Base-by-base conservation (phyloP, 2,888 invertebrate species). In the Nematopogon swammerdamellus region DNA sequence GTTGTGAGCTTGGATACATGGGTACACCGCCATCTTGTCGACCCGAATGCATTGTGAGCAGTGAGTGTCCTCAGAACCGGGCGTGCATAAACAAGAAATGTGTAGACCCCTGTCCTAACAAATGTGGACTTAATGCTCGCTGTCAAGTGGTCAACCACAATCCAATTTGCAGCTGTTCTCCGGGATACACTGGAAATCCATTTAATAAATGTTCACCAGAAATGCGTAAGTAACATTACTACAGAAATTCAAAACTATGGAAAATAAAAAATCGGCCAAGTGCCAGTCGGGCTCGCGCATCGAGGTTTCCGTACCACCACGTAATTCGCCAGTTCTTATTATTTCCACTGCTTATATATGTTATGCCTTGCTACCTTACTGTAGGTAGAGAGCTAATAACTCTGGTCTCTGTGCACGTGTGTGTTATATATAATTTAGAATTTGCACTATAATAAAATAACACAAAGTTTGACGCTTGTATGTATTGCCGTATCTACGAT, bases 111-210 rank as follows among this genome's bases (percentile, higher is more conserved):
- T 92, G 92, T 62, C 87, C 88, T 18, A 89, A 89, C 55, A 87
- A 89, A 14, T 93, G 92, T 62, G 92, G 92, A 44, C 69, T 85
- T 46, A 90, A 92, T 61, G 91, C 92, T 29, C 84, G 88, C 54
- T 94, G 94, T 62, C 87, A 88, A 71, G 90, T 91, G 47, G 85
- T 91, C 49, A 91, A 92, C 59, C 94, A 94, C 63, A 91, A 91
- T 65, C 92, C 93, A 30, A 89, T 92, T 59, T 94, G 94, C 70
- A 91, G 87, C 62, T 94, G 94, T 63, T 83, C 88, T 51, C 79
- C 83, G 56, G 89, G 89, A 56, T 89, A 83, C 64, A 87, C 87
- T 42, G 93, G 93, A 51, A 90, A 92, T 85, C 91, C 92, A 45
- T 89, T 91, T 63, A 81, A 84, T 54, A 77, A 82, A 66, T 91